These are phyloP conservation scores for Willowsia nigromaculata DNA, from an alignment of 2,888 invertebrate species.

Conservation along the genomic window DNA sequence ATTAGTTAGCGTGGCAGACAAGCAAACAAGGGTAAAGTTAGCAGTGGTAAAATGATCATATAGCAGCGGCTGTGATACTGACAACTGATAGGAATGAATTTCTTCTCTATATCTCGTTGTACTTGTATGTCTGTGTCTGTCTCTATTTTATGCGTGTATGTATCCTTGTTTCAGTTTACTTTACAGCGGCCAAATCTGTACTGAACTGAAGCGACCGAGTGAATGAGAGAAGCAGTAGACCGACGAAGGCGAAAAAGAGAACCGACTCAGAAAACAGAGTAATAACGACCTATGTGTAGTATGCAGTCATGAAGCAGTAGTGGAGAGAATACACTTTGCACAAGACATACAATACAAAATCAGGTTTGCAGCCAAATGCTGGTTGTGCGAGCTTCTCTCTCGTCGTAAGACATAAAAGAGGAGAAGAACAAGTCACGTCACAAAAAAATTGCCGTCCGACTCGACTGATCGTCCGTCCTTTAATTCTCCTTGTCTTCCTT, in stretches of 20 bases:
- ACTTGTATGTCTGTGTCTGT: not conserved
- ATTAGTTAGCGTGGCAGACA: slow-evolving; percentile 39
- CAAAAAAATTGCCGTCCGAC: slow-evolving; percentile 51
- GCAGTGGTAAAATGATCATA: not conserved
- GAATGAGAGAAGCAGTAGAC: not conserved
- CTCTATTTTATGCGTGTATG: not conserved
- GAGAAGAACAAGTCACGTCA: slow-evolving; percentile 45
- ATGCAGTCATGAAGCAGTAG: not conserved
- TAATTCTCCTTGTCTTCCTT: slow-evolving; percentile 63
- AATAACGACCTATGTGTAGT: not conserved
- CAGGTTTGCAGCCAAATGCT: not conserved
- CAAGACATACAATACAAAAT: not conserved
- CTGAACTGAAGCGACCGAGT: not conserved
- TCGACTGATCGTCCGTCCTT: slow-evolving; percentile 49
- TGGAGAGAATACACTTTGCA: not conserved
- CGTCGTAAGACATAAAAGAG: not conserved
- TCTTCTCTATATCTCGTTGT: not conserved
- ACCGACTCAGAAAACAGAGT: too few species aligned
- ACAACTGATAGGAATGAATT: not conserved
- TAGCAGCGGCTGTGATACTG: not conserved
- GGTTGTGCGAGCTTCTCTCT: not conserved
- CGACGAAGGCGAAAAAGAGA: not conserved
- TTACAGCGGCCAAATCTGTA: not conserved
- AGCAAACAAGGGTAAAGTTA: not conserved
- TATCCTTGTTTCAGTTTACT: not conserved